Evolutionary conservation across 2,888 invertebrate genomes (phyloP), one percentile per base, ranked within the genome.

Genomic region (Idaea straminata): DNA sequence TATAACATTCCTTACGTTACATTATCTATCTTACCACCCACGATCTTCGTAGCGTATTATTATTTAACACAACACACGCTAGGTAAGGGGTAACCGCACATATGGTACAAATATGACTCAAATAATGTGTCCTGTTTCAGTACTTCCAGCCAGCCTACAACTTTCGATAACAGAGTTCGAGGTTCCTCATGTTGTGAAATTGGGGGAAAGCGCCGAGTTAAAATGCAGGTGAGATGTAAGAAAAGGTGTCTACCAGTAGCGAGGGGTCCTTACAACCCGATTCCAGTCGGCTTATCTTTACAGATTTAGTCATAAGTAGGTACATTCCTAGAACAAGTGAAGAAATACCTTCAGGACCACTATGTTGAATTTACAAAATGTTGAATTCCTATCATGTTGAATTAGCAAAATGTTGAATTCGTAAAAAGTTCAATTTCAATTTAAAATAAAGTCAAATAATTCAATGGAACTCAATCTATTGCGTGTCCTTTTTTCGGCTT

Each of bases 121-220:
- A 13, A 47, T 47, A 47, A 47, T 10, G 13, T 47, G 10, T 16
- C 15, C 34, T 59, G 34, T 59, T 25, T 16, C 16, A 59, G 25
- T 34, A 59, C 5, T 84, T 85, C 61, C 83, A 91, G 91, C 78
- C 36, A 88, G 82, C 71, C 81, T 77, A 57, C 88, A 88, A 69
- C 69, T 90, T 62, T 82, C 82, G 2, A 87, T 91, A 77, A 82
- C 82, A 57, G 83, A 88, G 66, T 86, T 92, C 69, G 74, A 72
- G 35, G 91, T 91, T 36, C 91, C 91, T 4, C 69, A 73, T 15
- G 74, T 80, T 1, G 77, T 85, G 57, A 77, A 81, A 67, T 71
- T 74, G 0, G 91, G 88, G 0, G 74, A 79, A 13, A 75, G 83
- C 64, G 86, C 80, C 0, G 81, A 83, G 64, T 74, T 91, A 47